Conservation (phyloP, 2,888 invertebrate genomes). For the Limenitis camilla region DNA sequence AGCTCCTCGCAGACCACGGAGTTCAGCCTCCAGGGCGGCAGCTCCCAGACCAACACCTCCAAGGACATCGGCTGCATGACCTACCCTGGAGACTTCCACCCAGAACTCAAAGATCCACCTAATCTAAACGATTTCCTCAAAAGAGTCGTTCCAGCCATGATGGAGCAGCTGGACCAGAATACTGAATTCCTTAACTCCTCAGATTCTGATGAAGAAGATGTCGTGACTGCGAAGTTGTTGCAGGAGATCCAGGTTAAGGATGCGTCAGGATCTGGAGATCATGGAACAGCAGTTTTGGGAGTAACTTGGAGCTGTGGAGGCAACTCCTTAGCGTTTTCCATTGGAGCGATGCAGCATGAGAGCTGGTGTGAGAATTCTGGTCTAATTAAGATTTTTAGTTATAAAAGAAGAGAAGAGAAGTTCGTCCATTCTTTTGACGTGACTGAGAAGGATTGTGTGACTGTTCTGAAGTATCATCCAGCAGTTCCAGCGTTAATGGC, state of each 20-base stretch:
- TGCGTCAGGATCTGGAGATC: conserved; percentile 45
- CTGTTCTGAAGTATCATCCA: conserved; percentile 51
- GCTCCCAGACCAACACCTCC: conserved; percentile 41
- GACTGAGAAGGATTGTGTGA: conserved; percentile 54
- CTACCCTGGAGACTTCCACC: conserved; percentile 28
- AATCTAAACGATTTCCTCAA: conserved; percentile 55
- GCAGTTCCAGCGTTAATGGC: conserved; percentile 47
- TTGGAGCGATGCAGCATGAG: conserved; percentile 51
- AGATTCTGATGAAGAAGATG: conserved; percentile 59
- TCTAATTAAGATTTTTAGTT: conserved; percentile 47
- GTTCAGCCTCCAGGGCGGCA: conserved; percentile 36
- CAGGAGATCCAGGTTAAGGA: conserved; percentile 48
- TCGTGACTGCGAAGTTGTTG: conserved; percentile 40
- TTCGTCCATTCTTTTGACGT: conserved; percentile 47
- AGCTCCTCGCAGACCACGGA: conserved; percentile 51
- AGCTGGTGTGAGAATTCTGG: conserved; percentile 58
- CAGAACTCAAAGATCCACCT: conserved; percentile 31
- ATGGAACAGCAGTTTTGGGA: conserved; percentile 40
- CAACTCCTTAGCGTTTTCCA: conserved; percentile 50
- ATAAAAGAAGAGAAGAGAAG: conserved; percentile 64
- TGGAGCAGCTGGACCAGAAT: conserved; percentile 52
- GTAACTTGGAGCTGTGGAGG: conserved; percentile 56
- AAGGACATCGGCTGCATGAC: conserved; percentile 41
- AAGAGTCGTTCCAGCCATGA: conserved; percentile 51
- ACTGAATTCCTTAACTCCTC: conserved; percentile 42